Percentiles rank a stretch among this genome's conserved stretches.
Evolutionary conservation across 2,113 vertebrate genomes (phyloP).

Genomic region (Boulengeromyrus knoepffleri): DNA sequence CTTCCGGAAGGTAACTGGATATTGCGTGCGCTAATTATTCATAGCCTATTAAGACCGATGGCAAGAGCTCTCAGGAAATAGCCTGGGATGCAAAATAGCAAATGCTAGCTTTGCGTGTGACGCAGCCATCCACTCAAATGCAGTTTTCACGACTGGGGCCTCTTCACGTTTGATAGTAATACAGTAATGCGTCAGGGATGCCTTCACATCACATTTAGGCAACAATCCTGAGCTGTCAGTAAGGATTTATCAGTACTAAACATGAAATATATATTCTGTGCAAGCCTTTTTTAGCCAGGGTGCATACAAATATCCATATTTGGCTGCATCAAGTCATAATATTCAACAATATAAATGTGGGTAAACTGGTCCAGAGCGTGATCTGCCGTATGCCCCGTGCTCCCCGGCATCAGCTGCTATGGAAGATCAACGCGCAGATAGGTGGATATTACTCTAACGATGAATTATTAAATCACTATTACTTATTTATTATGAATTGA

Average conservation of each 20-base stretch:
- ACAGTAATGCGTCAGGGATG: neutral
- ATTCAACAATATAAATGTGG: neutral
- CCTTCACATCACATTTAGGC: neutral
- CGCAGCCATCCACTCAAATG: neutral
- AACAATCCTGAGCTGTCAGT: neutral
- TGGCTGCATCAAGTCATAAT: neutral
- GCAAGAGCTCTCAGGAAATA: neutral
- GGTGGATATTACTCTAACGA: neutral
- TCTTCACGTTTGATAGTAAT: constrained; percentile 4
- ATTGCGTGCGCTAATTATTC: neutral
- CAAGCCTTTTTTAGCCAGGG: neutral
- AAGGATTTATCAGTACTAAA: neutral
- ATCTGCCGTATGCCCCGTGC: neutral
- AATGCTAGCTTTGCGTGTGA: neutral
- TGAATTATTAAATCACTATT: neutral
- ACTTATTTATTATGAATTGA: neutral
- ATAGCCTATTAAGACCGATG: neutral
- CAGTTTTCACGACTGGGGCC: neutral
- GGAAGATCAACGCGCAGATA: neutral
- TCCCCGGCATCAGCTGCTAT: neutral
- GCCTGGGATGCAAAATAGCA: neutral
- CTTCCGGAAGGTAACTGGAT: neutral
- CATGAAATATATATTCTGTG: neutral
- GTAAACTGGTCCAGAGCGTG: neutral
- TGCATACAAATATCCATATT: neutral